A percentile compares a stretch with the other conserved stretches of the same genome.
Evolutionary conservation across 2,888 invertebrate species (phyloP).

Genomic region (Ormyrus labotus): DNA sequence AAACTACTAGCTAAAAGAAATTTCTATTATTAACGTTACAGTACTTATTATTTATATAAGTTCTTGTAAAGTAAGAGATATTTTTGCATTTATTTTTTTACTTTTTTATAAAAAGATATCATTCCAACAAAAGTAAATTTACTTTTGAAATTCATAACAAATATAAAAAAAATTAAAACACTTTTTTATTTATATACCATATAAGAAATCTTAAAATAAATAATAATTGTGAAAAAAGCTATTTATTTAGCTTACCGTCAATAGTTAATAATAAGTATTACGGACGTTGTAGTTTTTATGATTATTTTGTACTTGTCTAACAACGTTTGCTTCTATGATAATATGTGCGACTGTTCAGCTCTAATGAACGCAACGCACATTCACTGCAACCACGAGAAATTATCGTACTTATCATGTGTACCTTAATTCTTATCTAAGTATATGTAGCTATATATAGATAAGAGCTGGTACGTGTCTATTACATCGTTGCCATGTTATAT

Average conservation of each 20-base stretch:
- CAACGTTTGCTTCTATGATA: not conserved
- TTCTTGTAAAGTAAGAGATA: not conserved
- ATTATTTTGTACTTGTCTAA: constrained; percentile 18
- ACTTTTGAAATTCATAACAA: not conserved
- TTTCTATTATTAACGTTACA: no score
- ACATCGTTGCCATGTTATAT: constrained; percentile 31
- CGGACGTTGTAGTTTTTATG: not conserved
- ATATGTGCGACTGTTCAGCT: constrained; percentile 5
- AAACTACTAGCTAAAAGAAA: no score
- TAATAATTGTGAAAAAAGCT: not conserved
- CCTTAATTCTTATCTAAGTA: constrained; percentile 17
- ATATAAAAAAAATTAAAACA: constrained; percentile 2
- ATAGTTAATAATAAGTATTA: constrained; percentile 14
- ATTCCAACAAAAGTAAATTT: no score
- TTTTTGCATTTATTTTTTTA: not conserved
- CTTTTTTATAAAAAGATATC: not conserved
- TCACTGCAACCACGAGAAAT: not conserved
- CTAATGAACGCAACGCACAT: not conserved
- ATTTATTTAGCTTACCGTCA: constrained; percentile 19
- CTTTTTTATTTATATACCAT: not conserved
- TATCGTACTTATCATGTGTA: constrained; percentile 18
- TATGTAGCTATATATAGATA: not conserved
- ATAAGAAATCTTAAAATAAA: not conserved
- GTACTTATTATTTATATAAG: not conserved
- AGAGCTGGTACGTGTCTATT: constrained; percentile 27